Base-by-base conservation (phyloP, 1,140 invertebrate species). In the Drosophila oshimai region DNA sequence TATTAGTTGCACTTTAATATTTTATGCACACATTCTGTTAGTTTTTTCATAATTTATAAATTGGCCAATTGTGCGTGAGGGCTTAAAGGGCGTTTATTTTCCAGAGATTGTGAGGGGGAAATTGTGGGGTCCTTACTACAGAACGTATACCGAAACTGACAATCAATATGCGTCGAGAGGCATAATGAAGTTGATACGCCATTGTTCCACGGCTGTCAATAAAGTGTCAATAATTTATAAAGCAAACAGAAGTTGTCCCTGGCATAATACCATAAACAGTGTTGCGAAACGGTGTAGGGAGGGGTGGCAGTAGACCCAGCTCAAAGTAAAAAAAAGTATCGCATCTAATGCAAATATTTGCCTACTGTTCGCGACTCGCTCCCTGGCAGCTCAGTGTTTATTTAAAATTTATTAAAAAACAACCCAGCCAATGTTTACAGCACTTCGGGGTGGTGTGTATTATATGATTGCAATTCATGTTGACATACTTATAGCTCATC, bases 141-240 rank as follows among this genome's bases (percentile, higher is more conserved):
- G 20, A 6, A 26, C 12, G 4, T 28, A 24, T 28, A 62, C 18
- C 24, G 20, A 6, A 46, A 46, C 58, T 49, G 61, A 50, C 61
- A 65, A 49, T 64, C 58, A 65, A 65, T 86, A 80, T 75, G 60
- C 79, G 39, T 41, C 60, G 64, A 51, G 58, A 26, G 75, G 51
- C 58, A 60, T 62, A 62, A 62, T 62, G 58, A 62, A 62, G 58
- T 44, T 62, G 58, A 62, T 62, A 54, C 53, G 55, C 37, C 33
- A 45, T 49, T 69, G 61, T 72, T 62, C 54, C 58, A 28, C 36
- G 58, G 39, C 44, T 87, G 81, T 87, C 81, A 87, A 87, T 87
- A 87, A 87, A 87, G 81, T 87, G 81, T 87, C 81, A 87, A 87
- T 87, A 87, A 87, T 87, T 87, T 87, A 87, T 87, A 87, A 77